Percentiles rank a stretch among this genome's conserved stretches.
Conservation (phyloP, 2,888 invertebrate species). For the Callosobruchus maculatus region DNA sequence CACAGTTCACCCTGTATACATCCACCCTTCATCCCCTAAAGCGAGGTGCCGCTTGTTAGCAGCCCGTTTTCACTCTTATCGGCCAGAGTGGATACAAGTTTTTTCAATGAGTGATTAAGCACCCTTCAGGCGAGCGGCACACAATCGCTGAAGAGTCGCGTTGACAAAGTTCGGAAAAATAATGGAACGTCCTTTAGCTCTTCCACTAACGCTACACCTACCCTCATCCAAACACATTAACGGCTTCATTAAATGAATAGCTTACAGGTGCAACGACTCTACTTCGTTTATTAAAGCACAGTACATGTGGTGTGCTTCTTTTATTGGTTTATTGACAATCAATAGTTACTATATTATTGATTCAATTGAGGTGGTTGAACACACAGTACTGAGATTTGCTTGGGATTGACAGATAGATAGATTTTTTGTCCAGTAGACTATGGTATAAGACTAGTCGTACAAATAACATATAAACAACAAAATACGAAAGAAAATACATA, state of each 20-base stretch:
- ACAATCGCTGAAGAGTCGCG: background rate
- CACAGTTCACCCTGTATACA: background rate
- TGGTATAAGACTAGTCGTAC: too few relatives aligned
- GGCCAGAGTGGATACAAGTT: background rate
- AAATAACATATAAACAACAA: too few relatives aligned
- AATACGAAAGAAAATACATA: too few relatives aligned
- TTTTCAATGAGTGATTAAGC: background rate
- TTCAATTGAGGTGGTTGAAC: too few relatives aligned
- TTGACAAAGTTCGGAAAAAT: background rate
- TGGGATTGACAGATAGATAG: too few relatives aligned
- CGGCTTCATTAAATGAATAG: background rate
- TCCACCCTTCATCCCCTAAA: background rate
- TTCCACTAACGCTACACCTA: background rate
- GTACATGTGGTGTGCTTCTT: too few relatives aligned
- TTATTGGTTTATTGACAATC: too few relatives aligned
- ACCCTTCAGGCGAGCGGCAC: background rate
- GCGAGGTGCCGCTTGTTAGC: background rate
- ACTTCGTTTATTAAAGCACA: too few relatives aligned
- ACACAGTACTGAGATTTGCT: too few relatives aligned
- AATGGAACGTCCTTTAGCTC: background rate
- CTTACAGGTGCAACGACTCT: too few relatives aligned
- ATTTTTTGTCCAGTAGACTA: too few relatives aligned
- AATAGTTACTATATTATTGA: too few relatives aligned
- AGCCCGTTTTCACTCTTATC: background rate
- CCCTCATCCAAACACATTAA: background rate